Evolutionary conservation across 2,888 invertebrate genomes (phyloP), one percentile per base, ranked within the genome.

Genomic region (Pterobdella sp.): DNA sequence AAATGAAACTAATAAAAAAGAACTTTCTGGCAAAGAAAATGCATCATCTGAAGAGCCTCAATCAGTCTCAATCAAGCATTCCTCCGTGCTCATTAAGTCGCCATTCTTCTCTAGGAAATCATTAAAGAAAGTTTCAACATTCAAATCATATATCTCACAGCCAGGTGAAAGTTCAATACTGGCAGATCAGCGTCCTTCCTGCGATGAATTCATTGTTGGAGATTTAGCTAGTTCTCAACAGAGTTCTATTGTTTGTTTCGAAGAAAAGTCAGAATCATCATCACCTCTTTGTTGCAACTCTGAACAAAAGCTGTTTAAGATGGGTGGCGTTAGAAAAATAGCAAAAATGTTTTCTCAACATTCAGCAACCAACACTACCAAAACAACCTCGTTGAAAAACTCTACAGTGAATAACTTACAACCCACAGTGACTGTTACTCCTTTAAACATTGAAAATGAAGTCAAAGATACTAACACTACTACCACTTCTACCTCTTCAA

Each of bases 311-410:
- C 26, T 71, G 18, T 63, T 71, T 29, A 71, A 63, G 37, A n/a
- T 49, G 56, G 71, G 71, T 3, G 60, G 71, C 10, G 71, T 71
- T 10, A 71, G 36, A 63, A 56, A 60, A 31, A 31, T 71, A n/a
- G 34, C 71, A 7, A 71, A 35, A 34, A 35, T 71, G 63, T 71
- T 71, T 36, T 71, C 71, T 1, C 35, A 71, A n/a, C 63, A 60
- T 32, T 26, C 60, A 1, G n/a, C n/a, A n/a, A n/a, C n/a, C n/a
- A n/a, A n/a, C n/a, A n/a, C n/a, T n/a, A n/a, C n/a, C n/a, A n/a
- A n/a, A n/a, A n/a, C n/a, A n/a, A n/a, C n/a, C n/a, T n/a, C n/a
- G n/a, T n/a, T n/a, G n/a, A n/a, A n/a, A n/a, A n/a, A n/a, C n/a
- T n/a, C n/a, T n/a, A n/a, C n/a, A n/a, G n/a, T n/a, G n/a, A n/a